Percentiles rank a stretch among this genome's conserved stretches.
These are phyloP conservation scores for Lucilia sericata DNA, from an alignment of 1,140 invertebrate genomes.

Conservation along the genomic window DNA sequence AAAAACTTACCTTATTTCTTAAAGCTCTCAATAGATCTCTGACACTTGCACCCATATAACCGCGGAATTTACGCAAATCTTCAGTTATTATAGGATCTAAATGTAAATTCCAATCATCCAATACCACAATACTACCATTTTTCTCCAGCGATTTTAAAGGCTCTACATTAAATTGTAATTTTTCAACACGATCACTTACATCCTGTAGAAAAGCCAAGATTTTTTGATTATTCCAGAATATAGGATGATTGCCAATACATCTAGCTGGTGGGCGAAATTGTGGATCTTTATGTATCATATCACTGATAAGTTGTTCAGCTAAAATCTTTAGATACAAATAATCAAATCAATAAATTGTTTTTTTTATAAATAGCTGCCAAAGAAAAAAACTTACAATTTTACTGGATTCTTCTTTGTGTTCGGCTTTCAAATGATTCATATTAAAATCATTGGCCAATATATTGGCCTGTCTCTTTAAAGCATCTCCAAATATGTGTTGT, in stretches of 20 bases:
- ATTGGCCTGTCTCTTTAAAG: conserved; percentile 88
- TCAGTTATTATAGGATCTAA: conserved; percentile 85
- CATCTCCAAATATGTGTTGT: conserved; percentile 95
- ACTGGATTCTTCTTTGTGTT: conserved; percentile 54
- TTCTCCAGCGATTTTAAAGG: conserved; percentile 75
- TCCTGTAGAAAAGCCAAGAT: conserved; percentile 94
- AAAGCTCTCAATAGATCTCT: conserved; percentile 93
- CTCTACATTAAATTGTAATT: conserved; percentile 74
- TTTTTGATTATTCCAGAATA: conserved; percentile 91
- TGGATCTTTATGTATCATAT: conserved; percentile 85
- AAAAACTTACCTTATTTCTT: conserved; percentile 87
- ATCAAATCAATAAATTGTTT: background rate
- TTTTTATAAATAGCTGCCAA: background rate
- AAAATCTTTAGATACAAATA: conserved; percentile 64
- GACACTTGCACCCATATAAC: conserved; percentile 87
- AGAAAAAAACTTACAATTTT: conserved; percentile 48
- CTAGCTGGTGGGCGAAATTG: conserved; percentile 80
- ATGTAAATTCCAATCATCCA: conserved; percentile 85
- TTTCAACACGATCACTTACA: conserved; percentile 96
- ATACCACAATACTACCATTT: conserved; percentile 76
- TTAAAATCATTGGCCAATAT: conserved; percentile 83
- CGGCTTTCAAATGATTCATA: conserved; percentile 67
- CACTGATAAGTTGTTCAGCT: conserved; percentile 81
- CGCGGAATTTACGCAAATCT: conserved; percentile 92
- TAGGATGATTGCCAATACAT: conserved; percentile 87